Conservation (phyloP, 2,797 vertebrate genomes). For the Peromyscus nudipes region DNA sequence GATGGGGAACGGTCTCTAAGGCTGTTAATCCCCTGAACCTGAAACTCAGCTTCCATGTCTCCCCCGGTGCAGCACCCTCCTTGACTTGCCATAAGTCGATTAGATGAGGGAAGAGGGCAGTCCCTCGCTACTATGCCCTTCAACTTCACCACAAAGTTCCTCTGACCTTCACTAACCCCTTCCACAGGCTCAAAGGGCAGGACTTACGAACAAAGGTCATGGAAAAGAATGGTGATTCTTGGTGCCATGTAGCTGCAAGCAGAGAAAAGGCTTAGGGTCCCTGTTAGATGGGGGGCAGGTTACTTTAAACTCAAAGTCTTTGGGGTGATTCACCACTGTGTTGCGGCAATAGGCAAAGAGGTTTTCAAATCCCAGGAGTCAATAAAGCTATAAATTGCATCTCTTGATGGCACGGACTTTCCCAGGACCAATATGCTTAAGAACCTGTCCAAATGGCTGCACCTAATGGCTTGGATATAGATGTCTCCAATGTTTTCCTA, state of each 20-base stretch:
- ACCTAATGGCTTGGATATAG: not conserved
- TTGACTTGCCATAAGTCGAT: not conserved
- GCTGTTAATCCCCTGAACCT: not conserved
- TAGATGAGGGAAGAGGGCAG: not conserved
- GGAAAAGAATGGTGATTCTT: not conserved
- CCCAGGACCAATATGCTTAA: not conserved
- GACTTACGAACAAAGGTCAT: not conserved
- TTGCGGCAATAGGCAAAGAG: not conserved
- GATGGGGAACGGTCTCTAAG: not conserved
- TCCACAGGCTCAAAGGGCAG: not conserved
- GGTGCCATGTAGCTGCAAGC: not conserved
- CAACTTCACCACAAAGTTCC: not conserved
- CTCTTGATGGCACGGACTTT: not conserved
- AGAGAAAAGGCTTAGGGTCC: not conserved
- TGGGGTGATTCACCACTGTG: not conserved
- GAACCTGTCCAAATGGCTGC: not conserved
- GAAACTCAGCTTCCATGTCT: not conserved
- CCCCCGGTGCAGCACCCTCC: not conserved
- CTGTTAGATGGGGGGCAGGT: not conserved
- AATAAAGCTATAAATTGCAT: not conserved
- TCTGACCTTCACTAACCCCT: not conserved
- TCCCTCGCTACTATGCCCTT: not conserved
- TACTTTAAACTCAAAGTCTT: not conserved
- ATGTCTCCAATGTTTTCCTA: not conserved
- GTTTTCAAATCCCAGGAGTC: not conserved